Conservation (phyloP, 2,113 vertebrate genomes). For the Syngnathus floridae region DNA sequence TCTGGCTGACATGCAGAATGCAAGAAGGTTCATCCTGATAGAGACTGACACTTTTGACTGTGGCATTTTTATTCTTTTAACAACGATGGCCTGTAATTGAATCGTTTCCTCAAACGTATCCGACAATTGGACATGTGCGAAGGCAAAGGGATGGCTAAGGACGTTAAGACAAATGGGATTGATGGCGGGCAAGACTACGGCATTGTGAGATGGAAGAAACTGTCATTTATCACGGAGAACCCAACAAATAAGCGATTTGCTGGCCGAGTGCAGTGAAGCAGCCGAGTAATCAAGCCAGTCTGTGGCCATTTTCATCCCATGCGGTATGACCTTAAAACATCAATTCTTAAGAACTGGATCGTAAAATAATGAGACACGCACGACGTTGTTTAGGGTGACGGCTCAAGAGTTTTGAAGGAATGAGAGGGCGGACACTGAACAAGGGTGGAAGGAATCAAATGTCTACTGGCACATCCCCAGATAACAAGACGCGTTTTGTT, state of each 20-base stretch:
- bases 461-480: conserved; percentile 27
- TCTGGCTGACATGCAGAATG: conserved; percentile 7
- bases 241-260: conserved; percentile 32
- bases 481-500: conserved; percentile 43
- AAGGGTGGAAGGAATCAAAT: conserved; percentile 1
- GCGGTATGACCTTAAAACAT: conserved; percentile 51
- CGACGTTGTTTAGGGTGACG: conserved; percentile 27
- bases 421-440: conserved; percentile 6
- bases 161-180: conserved; percentile 33
- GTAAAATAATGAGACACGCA: conserved; percentile 50
- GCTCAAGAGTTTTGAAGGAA: conserved; percentile 24
- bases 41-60: conserved; percentile 36
- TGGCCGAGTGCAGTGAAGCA: conserved; percentile 31
- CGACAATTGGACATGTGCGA: conserved; percentile 43
- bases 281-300: conserved; percentile 28
- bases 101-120: conserved; percentile 34
- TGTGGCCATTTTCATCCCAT: conserved; percentile 29
- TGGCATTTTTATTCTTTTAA: conserved; percentile 48
- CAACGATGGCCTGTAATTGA: conserved; percentile 36
- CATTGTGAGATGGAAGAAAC: conserved; percentile 28
- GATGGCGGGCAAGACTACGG: conserved; percentile 25
- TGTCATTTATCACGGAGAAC: conserved; percentile 34
- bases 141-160: conserved; percentile 19
- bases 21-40: conserved; percentile 34
- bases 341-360: conserved; percentile 28